Evolutionary conservation across 2,113 vertebrate genomes (phyloP), one percentile per base, ranked within the genome.

Genomic region (Piaya cayana): DNA sequence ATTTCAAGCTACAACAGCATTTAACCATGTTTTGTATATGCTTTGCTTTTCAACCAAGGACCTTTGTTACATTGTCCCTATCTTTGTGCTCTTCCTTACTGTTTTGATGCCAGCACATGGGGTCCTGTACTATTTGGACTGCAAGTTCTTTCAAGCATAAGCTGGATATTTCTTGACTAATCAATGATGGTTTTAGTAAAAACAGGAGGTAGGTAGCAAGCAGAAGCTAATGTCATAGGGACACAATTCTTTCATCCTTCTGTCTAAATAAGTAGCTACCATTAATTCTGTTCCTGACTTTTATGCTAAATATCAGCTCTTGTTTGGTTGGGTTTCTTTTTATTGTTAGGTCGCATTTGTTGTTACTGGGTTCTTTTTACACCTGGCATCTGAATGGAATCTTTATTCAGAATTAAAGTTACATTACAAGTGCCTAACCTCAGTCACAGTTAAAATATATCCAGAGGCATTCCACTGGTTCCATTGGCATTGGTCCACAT

Each of bases 391-490:
- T 92, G 32, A 74, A 81, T 85, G 18, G 62, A 79, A 29, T 86
- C 50, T 91, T 83, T 67, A 69, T 43, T 45, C 37, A 90, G 59
- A 94, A 75, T 80, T 82, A 78, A 94, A 88, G 78, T 95, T 43
- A 27, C 14, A 43, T 18, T 88, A 37, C 25, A 62, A 89, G 59
- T 8, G 56, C 60, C 84, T 92, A 82, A 85, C 83, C 81, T 91
- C 86, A 52, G 53, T 78, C 15, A 2, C 53, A 26, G 43, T 58
- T 70, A 80, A 56, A 78, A 43, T 34, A 27, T 32, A 62, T 36
- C 52, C 78, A 93, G 86, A 94, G 84, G 52, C 90, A 91, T 95
- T 96, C 92, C 80, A 68, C 3, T 91, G 86, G 86, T 63, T 93
- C 82, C 82, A 55, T 0, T 95, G 89, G 89, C 82, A 86, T 64